phyloP scores from a whole-genome alignment of 2,797 vertebrate genomes.

The Ceryle rudis region DNA sequence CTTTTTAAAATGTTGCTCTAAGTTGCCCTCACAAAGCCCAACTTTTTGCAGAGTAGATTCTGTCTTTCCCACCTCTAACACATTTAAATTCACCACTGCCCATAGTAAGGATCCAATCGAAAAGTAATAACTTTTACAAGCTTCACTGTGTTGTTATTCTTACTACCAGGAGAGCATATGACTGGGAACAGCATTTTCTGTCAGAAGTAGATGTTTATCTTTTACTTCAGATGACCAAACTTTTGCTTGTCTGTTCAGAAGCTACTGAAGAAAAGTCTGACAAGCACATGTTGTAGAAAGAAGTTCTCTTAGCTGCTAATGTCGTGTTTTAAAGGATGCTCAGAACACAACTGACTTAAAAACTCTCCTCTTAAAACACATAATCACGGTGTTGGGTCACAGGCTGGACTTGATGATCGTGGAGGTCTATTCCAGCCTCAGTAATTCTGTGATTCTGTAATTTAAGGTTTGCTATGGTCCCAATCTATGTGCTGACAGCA shows the following conservation, averaged over 20 bases:
- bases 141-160: background rate
- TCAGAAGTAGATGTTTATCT: background rate
- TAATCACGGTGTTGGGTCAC: background rate
- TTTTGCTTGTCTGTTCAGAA: background rate
- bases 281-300: background rate
- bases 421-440: no score
- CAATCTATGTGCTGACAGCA: fast-evolving
- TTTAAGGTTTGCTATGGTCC: background rate
- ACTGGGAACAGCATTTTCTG: background rate
- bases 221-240: background rate
- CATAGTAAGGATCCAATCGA: background rate
- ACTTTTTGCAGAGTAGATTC: background rate
- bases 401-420: no score
- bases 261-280: background rate
- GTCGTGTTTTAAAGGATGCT: background rate
- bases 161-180: background rate
- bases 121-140: background rate
- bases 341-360: background rate
- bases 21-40: background rate
- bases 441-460: no score
- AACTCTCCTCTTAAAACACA: background rate
- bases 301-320: background rate
- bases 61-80: background rate
- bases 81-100: background rate
- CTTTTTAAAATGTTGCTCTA: background rate